Percentiles rank a stretch among this genome's conserved stretches.
Conservation (phyloP, 2,888 invertebrate species). For the Rambutsinella grinnellia region DNA sequence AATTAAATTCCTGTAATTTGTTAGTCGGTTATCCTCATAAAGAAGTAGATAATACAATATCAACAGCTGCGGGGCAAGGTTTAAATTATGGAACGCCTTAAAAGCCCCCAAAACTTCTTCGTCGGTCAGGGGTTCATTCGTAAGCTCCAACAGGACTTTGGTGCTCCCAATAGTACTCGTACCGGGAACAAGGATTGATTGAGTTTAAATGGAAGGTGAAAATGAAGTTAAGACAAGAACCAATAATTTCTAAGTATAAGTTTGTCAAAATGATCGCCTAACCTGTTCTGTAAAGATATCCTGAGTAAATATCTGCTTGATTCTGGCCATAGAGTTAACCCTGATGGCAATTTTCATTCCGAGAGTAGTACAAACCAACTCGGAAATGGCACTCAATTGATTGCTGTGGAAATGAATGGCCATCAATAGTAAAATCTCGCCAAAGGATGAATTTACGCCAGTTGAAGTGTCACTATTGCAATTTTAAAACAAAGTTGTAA, state of each 20-base stretch:
- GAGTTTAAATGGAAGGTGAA: too few relatives aligned
- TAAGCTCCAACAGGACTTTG: conserved; percentile 80
- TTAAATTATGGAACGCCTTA: conserved; percentile 74
- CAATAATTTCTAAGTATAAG: too few relatives aligned
- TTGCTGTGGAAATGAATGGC: conserved; percentile 98
- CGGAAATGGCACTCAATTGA: conserved; percentile 92
- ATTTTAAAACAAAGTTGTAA: neutral
- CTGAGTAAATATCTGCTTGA: conserved; percentile 94
- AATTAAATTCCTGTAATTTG: conserved; percentile 66
- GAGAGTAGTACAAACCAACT: conserved; percentile 91
- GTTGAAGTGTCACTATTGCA: conserved; percentile 40
- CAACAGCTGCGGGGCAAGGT: conserved; percentile 86
- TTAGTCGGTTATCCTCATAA: conserved; percentile 90
- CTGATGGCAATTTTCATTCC: conserved; percentile 94
- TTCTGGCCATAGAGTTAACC: conserved; percentile 87
- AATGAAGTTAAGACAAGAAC: too few relatives aligned
- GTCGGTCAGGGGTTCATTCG: conserved; percentile 92
- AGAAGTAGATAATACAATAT: conserved; percentile 91
- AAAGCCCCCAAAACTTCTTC: conserved; percentile 89
- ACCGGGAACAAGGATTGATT: conserved; percentile 84
- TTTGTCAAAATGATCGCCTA: too few relatives aligned
- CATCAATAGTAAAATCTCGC: conserved; percentile 94
- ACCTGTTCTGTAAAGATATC: conserved; percentile 97
- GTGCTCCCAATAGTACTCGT: conserved; percentile 69
- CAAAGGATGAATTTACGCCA: conserved; percentile 82